A percentile compares a stretch with the other conserved stretches of the same genome.
These are phyloP conservation scores for Gandaritis pyraliata DNA, from an alignment of 2,888 invertebrate genomes.

Conservation along the genomic window DNA sequence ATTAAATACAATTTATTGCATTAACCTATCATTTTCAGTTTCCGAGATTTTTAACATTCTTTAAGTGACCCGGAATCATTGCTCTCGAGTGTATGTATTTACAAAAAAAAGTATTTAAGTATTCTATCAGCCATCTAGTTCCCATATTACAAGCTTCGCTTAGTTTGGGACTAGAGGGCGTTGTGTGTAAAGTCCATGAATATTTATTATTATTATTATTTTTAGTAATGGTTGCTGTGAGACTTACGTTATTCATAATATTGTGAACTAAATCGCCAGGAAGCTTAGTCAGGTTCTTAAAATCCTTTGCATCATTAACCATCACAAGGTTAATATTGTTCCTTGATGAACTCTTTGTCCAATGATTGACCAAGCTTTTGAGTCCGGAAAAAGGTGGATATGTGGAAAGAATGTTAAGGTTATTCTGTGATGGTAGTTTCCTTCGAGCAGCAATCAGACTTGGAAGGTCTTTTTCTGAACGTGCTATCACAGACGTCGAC, in stretches of 20 bases:
- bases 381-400: slow-evolving; percentile 46
- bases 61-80: too few relatives aligned
- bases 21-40: too few relatives aligned
- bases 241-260: slow-evolving; percentile 43
- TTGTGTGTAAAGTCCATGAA: too few relatives aligned
- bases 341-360: slow-evolving; percentile 43
- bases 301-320: slow-evolving; percentile 34
- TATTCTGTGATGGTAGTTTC: slow-evolving; percentile 33
- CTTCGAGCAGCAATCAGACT: slow-evolving; percentile 38
- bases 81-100: too few relatives aligned
- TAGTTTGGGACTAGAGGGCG: too few relatives aligned
- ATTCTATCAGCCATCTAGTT: too few relatives aligned
- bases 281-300: slow-evolving; percentile 25
- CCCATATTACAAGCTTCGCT: too few relatives aligned
- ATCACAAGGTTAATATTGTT: slow-evolving; percentile 44
- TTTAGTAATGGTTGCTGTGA: background rate
- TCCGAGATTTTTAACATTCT: too few relatives aligned
- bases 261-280: slow-evolving; percentile 42
- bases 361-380: slow-evolving; percentile 43
- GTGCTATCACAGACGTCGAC: slow-evolving; percentile 38
- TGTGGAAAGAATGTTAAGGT: slow-evolving; percentile 43
- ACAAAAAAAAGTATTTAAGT: too few relatives aligned
- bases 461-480: slow-evolving; percentile 40
- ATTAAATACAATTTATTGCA: too few relatives aligned
- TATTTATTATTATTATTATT: too few relatives aligned